Base-by-base conservation (phyloP, 2,113 vertebrate genomes). In the Sander lucioperca region DNA sequence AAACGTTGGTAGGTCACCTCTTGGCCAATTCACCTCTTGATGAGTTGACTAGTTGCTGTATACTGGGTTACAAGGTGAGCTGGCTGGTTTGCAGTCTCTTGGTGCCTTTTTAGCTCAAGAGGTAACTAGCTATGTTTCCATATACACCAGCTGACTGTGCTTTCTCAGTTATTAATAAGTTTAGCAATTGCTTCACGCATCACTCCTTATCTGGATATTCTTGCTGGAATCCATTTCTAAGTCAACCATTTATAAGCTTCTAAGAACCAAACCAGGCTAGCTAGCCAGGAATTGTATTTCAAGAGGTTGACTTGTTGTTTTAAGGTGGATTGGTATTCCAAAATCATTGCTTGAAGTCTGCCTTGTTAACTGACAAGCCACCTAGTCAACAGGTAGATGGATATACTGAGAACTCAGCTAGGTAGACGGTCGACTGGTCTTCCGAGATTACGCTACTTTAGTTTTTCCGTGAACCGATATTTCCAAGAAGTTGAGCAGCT, bases 271-370 rank as follows among this genome's bases (percentile, higher is more conserved):
- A 82, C 68, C 59, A 48, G 47, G 30, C 54, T 79, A 65, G 47
- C 71, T 70, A 43, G 15, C 18, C 59, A 64, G 33, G 54, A 84
- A 68, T 23, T 48, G 30, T 61, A 43, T 47, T 79, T 84, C 57
- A 64, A 74, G 75, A 89, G 62, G 77, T 87, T 79, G 75, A 78
- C 80, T 82, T 76, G 78, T 84, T 91, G 80, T 63, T 77, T 83
- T 82, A 84, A 88, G 85, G 88, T 88, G 78, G 72, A 84, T 77
- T 74, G 84, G 87, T 89, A 74, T 78, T 77, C 75, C 78, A 74
- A 85, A 85, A 85, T 80, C 86, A 77, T 87, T 88, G 75, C 86
- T 89, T 73, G 54, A 87, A 58, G 57, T 65, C 43, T 59, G 39
- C 69, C 61, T 76, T 12, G 27, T 70, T 59, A 68, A 63, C 25